Percentiles rank a stretch among this genome's conserved stretches.
Evolutionary conservation across 2,113 vertebrate genomes (phyloP).

Genomic region (Serilophus lunatus): DNA sequence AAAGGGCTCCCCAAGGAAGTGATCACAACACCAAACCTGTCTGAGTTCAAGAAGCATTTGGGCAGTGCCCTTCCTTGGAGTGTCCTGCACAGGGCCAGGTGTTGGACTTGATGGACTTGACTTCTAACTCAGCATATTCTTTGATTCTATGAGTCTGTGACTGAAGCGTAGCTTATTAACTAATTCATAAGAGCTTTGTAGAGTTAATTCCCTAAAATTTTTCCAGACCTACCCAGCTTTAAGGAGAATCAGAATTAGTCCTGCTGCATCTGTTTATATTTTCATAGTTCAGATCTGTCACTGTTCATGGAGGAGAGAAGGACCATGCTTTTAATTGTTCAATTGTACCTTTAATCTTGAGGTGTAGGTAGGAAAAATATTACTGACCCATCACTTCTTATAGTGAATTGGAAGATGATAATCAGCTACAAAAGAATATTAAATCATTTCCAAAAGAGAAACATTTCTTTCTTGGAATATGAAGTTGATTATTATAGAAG

Average conservation of each 20-base stretch:
- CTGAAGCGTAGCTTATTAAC: background rate
- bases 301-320: background rate
- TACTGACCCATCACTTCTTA: background rate
- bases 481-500: background rate
- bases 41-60: background rate
- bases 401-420: background rate
- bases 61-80: background rate
- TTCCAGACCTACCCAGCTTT: background rate
- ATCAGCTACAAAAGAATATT: background rate
- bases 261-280: background rate
- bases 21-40: background rate
- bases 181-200: background rate
- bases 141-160: background rate
- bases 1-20: too few relatives aligned
- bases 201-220: background rate
- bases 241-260: background rate
- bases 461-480: background rate
- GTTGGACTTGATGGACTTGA: background rate
- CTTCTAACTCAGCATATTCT: background rate
- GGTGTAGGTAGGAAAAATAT: background rate
- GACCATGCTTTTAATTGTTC: background rate
- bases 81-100: background rate
- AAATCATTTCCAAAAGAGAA: background rate
- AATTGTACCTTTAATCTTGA: background rate
- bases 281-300: background rate